Percentiles rank a stretch among this genome's conserved stretches.
phyloP scores from a whole-genome alignment of 2,888 invertebrate genomes.

The Parelbella ahira region DNA sequence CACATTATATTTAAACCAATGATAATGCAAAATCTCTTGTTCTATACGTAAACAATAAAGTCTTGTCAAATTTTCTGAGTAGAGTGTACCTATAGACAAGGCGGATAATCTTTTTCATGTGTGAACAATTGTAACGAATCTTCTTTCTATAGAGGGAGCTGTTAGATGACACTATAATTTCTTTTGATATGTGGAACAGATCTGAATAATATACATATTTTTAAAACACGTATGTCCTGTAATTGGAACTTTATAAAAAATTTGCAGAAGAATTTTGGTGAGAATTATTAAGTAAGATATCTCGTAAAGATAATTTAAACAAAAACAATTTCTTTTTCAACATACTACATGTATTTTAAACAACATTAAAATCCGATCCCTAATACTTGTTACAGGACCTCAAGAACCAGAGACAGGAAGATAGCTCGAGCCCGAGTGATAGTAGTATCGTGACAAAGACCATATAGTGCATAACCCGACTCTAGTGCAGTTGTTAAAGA shows the following conservation, averaged over 20 bases:
- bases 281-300: too few species aligned
- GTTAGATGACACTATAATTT: conserved; percentile 26
- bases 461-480: conserved; percentile 75
- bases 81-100: too few species aligned
- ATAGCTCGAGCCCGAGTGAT: conserved; percentile 70
- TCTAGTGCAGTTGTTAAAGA: conserved; percentile 48
- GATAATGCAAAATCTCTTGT: too few species aligned
- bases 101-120: conserved; percentile 30
- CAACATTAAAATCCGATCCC: too few species aligned
- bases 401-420: conserved; percentile 60
- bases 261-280: conserved; percentile 3
- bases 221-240: conserved; percentile 16
- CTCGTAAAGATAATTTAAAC: neutral
- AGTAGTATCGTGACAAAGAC: conserved; percentile 76
- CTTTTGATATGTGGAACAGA: conserved; percentile 21
- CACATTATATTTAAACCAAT: too few species aligned
- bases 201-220: conserved; percentile 25
- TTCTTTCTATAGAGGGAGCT: too few species aligned
- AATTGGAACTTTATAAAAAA: conserved; percentile 22
- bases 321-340: too few species aligned
- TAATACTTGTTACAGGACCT: conserved; percentile 72
- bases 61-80: too few species aligned
- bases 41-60: too few species aligned
- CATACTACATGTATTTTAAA: too few species aligned
- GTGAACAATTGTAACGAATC: conserved; percentile 28